Conservation (phyloP, 2,797 vertebrate species). For the Coregonus ussuriensis region DNA sequence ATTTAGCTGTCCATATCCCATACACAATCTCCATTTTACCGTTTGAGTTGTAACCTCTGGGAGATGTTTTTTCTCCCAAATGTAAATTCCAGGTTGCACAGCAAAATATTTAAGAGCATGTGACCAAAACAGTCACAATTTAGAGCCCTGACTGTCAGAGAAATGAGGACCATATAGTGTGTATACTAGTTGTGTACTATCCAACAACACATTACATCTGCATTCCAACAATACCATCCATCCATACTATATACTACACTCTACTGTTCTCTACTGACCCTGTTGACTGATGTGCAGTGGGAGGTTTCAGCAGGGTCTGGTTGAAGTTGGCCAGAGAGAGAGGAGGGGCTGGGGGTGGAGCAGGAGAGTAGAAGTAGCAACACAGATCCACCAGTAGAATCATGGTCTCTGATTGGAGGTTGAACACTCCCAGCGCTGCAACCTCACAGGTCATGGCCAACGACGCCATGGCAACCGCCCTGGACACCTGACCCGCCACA, state of each 20-base stretch:
- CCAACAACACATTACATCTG: background rate
- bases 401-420: slow-evolving; percentile 57
- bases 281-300: slow-evolving; percentile 38
- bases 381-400: slow-evolving; percentile 68
- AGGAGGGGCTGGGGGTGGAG: slow-evolving; percentile 33
- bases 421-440: slow-evolving; percentile 52
- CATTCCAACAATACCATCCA: background rate
- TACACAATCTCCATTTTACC: too few relatives aligned
- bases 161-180: too few relatives aligned
- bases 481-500: slow-evolving; percentile 79
- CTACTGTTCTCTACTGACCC: slow-evolving; percentile 48
- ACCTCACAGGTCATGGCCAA: slow-evolving; percentile 79
- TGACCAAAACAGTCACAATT: too few relatives aligned
- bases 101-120: too few relatives aligned
- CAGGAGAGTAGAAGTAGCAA: slow-evolving; percentile 67
- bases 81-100: too few relatives aligned
- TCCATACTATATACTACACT: background rate
- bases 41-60: too few relatives aligned
- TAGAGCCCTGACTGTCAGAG: too few relatives aligned
- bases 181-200: too few relatives aligned
- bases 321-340: slow-evolving; percentile 67
- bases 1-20: too few relatives aligned
- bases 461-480: slow-evolving; percentile 80
- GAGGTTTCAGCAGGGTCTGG: slow-evolving; percentile 80
- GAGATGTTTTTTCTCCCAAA: too few relatives aligned